Base-by-base conservation (phyloP, 2,888 invertebrate species). In the Luffia ferchaultella region DNA sequence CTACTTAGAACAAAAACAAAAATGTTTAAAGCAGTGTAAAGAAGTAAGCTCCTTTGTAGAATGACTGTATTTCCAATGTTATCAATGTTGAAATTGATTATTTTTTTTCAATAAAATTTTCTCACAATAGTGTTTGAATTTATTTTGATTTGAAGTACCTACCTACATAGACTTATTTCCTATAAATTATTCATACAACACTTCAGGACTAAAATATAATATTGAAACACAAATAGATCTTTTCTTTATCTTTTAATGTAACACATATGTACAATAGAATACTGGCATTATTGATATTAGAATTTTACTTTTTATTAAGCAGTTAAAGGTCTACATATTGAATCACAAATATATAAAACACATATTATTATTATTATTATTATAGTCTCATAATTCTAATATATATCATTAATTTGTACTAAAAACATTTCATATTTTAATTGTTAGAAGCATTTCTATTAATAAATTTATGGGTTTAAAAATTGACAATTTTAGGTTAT, bases 251-350 rank as follows among this genome's bases (percentile, higher is more conserved):
- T 70, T 78, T 77, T 78, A 80, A 73, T 78, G 64, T 75, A 79
- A 79, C 76, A 74, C 66, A 76, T 74, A 80, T 82, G 76, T 82
- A 82, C 79, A 80, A 68, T 80, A 82, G 79, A 80, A 82, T 82
- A 82, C 82, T 82, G 82, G 80, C 78, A 75, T 77, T 73, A 67
- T 77, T 48, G 16, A 45, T 50, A 40, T 40, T 30, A 7, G 12
- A 12, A 30, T 7, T 30, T 30, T 30, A 30, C 12, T 7, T 7
- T 30, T 30, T 30, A 30, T 30, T 30, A 30, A 47, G 17, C 30
- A 20, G 47, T n/a, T n/a, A n/a, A n/a, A n/a, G n/a, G n/a, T n/a
- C n/a, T n/a, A n/a, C n/a, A n/a, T n/a, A n/a, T n/a, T n/a, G n/a
- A n/a, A n/a, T n/a, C n/a, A n/a, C n/a, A n/a, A n/a, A n/a, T n/a